Conservation (phyloP, 2,888 invertebrate genomes). For the Ramazzottius varieornatus region DNA sequence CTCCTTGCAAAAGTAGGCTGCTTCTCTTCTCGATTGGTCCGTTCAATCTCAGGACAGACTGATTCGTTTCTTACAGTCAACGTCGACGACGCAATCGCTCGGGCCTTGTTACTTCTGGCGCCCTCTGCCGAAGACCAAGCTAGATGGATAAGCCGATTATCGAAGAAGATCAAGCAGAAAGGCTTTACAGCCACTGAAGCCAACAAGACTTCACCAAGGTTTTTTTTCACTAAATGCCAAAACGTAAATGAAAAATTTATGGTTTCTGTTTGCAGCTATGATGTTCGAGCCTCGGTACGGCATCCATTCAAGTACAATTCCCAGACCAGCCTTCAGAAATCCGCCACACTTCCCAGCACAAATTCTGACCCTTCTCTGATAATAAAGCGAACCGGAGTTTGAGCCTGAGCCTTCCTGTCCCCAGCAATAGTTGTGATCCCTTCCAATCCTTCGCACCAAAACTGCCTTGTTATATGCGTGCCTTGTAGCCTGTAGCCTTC, state of each 20-base stretch:
- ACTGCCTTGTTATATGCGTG: no score
- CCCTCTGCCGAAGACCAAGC: constrained; percentile 59
- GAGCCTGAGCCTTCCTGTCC: no score
- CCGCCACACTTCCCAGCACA: neutral
- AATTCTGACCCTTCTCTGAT: neutral
- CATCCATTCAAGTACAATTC: neutral
- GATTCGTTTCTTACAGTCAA: neutral
- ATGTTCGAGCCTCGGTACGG: neutral
- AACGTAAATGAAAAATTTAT: neutral
- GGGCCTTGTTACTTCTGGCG: constrained; percentile 37
- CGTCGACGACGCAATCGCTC: neutral
- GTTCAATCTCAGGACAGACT: neutral
- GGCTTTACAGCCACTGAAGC: constrained; percentile 62
- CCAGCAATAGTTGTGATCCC: no score
- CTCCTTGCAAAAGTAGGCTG: constrained; percentile 49
- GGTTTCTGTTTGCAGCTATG: neutral
- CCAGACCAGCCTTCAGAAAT: neutral
- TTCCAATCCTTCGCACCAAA: no score
- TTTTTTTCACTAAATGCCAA: neutral
- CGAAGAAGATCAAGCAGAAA: constrained; percentile 69
- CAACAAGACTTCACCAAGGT: constrained; percentile 49
- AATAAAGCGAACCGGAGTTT: neutral
- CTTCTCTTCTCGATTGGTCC: neutral
- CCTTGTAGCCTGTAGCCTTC: no score
- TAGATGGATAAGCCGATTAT: constrained; percentile 66